A percentile compares a stretch with the other conserved stretches of the same genome.
Conservation (phyloP, 53 echinoderm and acorn worm genomes). For the Glandiceps talaboti region DNA sequence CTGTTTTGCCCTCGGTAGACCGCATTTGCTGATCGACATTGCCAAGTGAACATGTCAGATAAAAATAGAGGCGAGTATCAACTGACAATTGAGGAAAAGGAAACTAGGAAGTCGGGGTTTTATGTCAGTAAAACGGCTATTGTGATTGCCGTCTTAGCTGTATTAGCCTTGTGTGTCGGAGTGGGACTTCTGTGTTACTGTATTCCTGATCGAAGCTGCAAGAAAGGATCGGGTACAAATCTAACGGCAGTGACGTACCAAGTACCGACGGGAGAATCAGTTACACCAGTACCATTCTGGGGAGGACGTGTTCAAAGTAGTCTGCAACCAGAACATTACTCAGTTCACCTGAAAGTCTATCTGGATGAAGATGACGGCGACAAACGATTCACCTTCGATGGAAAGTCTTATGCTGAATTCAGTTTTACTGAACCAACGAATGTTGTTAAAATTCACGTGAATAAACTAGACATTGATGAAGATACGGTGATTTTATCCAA, state of each 20-base stretch:
- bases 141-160: slow-evolving; percentile 27
- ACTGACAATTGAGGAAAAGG: background rate
- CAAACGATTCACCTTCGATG: slow-evolving; percentile 73
- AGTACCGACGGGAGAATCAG: background rate
- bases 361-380: slow-evolving; percentile 47
- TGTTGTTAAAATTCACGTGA: slow-evolving; percentile 56
- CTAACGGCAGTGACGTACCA: slow-evolving; percentile 12
- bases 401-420: slow-evolving; percentile 49
- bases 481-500: background rate
- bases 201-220: slow-evolving; percentile 62
- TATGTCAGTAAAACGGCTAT: background rate
- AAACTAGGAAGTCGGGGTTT: background rate
- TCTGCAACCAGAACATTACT: slow-evolving; percentile 58
- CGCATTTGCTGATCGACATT: no score
- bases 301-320: slow-evolving; percentile 53
- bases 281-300: slow-evolving; percentile 33
- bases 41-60: no score
- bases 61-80: background rate
- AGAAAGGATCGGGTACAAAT: background rate
- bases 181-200: slow-evolving; percentile 77
- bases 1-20: no score
- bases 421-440: slow-evolving; percentile 36
- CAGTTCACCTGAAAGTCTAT: slow-evolving; percentile 57
- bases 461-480: slow-evolving; percentile 37
- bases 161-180: slow-evolving; percentile 45